Base-by-base conservation (phyloP, 2,888 invertebrate species). In the Ashinkailepas kermadecensis region DNA sequence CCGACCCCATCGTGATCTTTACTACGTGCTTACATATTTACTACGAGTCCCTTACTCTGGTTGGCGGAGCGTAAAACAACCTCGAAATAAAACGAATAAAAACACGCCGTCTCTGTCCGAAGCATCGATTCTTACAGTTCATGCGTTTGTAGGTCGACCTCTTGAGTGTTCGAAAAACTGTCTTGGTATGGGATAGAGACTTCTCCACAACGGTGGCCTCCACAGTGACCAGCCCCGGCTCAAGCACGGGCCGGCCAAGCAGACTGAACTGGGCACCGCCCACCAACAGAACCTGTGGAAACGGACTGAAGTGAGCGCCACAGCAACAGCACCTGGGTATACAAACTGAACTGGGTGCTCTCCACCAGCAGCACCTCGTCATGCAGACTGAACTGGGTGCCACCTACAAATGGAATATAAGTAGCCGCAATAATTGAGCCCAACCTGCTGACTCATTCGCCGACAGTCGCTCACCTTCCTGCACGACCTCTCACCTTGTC, bases 151-250 rank as follows among this genome's bases (percentile, higher is more conserved):
- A 94, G 85, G 94, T 94, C 88, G 94, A 94, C 88, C 87, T 81
- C 67, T 83, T 84, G 23, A 81, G 85, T 62, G 85, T 83, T 10
- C 65, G 58, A 83, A 94, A 95, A 86, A 92, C 90, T 58, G 93
- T 92, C 87, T 92, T 92, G 3, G 93, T 94, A 86, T 94, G 93
- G 0, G 94, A 93, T 18, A 95, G 88, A 0, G 93, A 93, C 87
- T 95, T 95, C 82, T 95, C 95, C 81, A 95, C 92, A 0, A 95
- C 90, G 39, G 95, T 95, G 0, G 94, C 96, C 83, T 92, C 91
- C 0, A 96, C 90, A 84, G 91, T 89, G 0, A 94, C 93, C 79
- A 94, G 87, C 21, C 92, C 93, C 23, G 90, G 89, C 85, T 93
- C 92, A 2, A 96, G 89, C 15, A 95, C 85, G 0, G 96, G 96